A percentile compares a stretch with the other conserved stretches of the same genome.
These are phyloP conservation scores for Eupithecia subfuscata DNA, from an alignment of 2,888 invertebrate species.

Conservation along the genomic window DNA sequence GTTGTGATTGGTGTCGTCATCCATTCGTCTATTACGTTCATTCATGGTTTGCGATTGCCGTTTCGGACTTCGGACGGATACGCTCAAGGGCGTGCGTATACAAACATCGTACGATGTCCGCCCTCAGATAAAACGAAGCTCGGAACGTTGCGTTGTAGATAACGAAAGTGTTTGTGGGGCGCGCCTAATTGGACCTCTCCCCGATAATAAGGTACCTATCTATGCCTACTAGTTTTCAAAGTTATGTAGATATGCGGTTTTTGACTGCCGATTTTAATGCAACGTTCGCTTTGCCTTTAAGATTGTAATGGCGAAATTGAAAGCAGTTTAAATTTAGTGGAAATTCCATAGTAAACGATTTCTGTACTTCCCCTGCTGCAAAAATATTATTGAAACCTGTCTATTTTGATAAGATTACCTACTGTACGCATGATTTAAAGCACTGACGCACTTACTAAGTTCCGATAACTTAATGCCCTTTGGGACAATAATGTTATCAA, in stretches of 20 bases:
- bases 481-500: conserved; percentile 56
- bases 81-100: conserved; percentile 67
- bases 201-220: conserved; percentile 6
- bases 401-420: conserved; percentile 10
- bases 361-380: not conserved
- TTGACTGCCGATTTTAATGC: conserved; percentile 8
- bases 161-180: conserved; percentile 33
- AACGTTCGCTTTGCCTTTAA: not conserved
- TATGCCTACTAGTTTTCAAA: not conserved
- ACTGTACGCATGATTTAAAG: conserved; percentile 35
- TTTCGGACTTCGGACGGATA: conserved; percentile 55
- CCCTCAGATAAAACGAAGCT: conserved; percentile 25
- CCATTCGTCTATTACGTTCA: conserved; percentile 47
- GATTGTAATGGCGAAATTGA: not conserved
- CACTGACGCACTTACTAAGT: conserved; percentile 55
- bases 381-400: conserved; percentile 13
- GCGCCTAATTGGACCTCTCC: conserved; percentile 29
- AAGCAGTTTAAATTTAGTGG: not conserved
- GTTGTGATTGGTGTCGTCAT: conserved; percentile 44
- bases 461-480: conserved; percentile 62
- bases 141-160: conserved; percentile 28
- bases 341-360: not conserved
- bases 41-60: conserved; percentile 51
- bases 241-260: not conserved
- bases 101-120: conserved; percentile 44